These are phyloP conservation scores for Vulpes ferrilata DNA, from an alignment of 2,113 vertebrate genomes.

Conservation along the genomic window DNA sequence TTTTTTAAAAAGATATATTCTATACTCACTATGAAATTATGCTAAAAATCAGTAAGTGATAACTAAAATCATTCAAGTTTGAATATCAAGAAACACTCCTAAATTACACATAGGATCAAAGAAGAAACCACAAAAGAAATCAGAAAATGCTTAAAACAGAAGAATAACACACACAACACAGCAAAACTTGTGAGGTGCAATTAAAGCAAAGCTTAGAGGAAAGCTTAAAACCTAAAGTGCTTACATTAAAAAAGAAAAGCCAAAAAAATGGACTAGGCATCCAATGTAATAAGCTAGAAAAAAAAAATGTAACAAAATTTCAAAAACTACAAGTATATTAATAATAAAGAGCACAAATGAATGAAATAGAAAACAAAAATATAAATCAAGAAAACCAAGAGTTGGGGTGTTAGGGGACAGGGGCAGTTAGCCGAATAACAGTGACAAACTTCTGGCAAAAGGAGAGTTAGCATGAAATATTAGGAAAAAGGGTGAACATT, in stretches of 20 bases:
- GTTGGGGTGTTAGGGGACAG: background rate
- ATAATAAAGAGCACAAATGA: slow-evolving; percentile 24
- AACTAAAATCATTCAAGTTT: background rate
- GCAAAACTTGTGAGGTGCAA: background rate
- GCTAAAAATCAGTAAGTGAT: slow-evolving; percentile 22
- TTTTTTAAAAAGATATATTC: background rate
- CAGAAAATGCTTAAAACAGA: slow-evolving; percentile 44
- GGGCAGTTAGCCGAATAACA: background rate
- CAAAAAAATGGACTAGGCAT: background rate
- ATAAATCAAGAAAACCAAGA: slow-evolving; percentile 17
- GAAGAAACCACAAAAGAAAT: background rate
- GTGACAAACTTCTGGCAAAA: slow-evolving; percentile 7
- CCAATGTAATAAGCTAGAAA: background rate
- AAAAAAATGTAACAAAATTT: background rate
- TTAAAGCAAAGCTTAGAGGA: slow-evolving; percentile 28
- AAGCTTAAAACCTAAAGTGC: slow-evolving; percentile 7
- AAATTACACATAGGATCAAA: background rate
- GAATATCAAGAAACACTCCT: slow-evolving; percentile 22
- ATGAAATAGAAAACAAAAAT: slow-evolving; percentile 20
- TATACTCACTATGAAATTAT: background rate
- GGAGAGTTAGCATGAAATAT: background rate
- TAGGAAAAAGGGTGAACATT: background rate
- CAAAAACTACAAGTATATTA: background rate
- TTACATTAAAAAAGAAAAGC: background rate
- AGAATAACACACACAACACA: background rate